Conservation (phyloP, 2,888 invertebrate genomes). For the Eupeodes latifasciatus region DNA sequence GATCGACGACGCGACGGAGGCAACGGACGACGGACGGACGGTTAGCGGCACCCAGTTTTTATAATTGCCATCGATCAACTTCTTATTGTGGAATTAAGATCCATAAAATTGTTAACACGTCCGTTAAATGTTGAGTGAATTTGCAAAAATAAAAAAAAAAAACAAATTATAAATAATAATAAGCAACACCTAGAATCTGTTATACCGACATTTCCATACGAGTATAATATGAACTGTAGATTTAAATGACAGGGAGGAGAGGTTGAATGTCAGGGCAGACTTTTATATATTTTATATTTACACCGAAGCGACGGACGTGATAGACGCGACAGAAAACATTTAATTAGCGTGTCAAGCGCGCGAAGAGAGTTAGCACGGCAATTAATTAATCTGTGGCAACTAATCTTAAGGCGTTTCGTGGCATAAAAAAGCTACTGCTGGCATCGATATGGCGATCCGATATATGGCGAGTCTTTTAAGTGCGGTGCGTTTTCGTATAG, state of each 20-base stretch:
- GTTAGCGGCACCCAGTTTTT: conserved; percentile 70
- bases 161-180: conserved; percentile 22
- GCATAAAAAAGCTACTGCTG: conserved; percentile 40
- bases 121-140: conserved; percentile 72
- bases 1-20: background rate
- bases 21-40: background rate
- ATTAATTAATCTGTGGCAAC: conserved; percentile 67
- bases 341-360: conserved; percentile 74
- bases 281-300: conserved; percentile 9
- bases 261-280: conserved; percentile 68
- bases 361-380: conserved; percentile 60
- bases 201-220: background rate
- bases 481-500: background rate
- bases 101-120: conserved; percentile 76
- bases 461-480: background rate
- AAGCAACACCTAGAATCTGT: conserved; percentile 40
- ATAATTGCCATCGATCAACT: conserved; percentile 74
- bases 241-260: conserved; percentile 27
- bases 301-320: conserved; percentile 2
- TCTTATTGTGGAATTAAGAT: conserved; percentile 72
- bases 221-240: background rate
- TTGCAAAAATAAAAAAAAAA: conserved; percentile 54
- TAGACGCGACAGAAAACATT: conserved; percentile 55
- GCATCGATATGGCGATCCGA: background rate
- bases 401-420: conserved; percentile 68